Conservation (phyloP, 2,797 vertebrate species). For the Champsocephalus esox region DNA sequence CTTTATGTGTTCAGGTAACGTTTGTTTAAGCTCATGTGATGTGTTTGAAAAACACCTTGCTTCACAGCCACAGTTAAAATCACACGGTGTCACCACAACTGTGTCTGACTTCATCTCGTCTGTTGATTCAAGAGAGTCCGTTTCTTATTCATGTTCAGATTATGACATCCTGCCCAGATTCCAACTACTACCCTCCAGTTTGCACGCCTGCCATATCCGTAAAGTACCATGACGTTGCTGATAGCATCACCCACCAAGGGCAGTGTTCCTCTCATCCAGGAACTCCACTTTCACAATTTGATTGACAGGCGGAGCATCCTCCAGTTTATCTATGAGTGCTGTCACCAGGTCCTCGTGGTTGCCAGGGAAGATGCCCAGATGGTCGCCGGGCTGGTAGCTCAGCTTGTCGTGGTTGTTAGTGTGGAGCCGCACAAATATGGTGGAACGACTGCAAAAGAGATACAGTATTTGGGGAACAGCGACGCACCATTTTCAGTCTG, state of each 20-base stretch:
- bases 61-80: slow-evolving; percentile 46
- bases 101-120: slow-evolving; percentile 44
- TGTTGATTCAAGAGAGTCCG: slow-evolving; percentile 25
- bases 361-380: slow-evolving; percentile 94
- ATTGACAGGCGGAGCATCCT: slow-evolving; percentile 93
- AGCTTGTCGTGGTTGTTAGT: slow-evolving; percentile 91
- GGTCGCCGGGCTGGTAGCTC: slow-evolving; percentile 94
- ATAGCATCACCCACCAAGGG: slow-evolving; percentile 87
- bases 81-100: slow-evolving; percentile 43
- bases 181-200: slow-evolving; percentile 13
- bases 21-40: slow-evolving; percentile 11
- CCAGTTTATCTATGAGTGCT: slow-evolving; percentile 92
- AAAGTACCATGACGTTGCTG: slow-evolving; percentile 31
- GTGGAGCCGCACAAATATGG: slow-evolving; percentile 94
- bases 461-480: slow-evolving; percentile 37
- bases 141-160: slow-evolving; percentile 45
- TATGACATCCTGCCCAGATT: slow-evolving; percentile 47
- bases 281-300: slow-evolving; percentile 96
- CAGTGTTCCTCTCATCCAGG: slow-evolving; percentile 95
- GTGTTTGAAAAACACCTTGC: slow-evolving; percentile 32
- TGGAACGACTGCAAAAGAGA: slow-evolving; percentile 88
- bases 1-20: slow-evolving; percentile 12
- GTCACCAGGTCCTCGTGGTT: slow-evolving; percentile 95
- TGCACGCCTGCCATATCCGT: slow-evolving; percentile 35
- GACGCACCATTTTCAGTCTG: slow-evolving; percentile 34